Evolutionary conservation across 2,888 invertebrate species (phyloP), one percentile per base, ranked within the genome.

Genomic region (Cerceris rybyensis): DNA sequence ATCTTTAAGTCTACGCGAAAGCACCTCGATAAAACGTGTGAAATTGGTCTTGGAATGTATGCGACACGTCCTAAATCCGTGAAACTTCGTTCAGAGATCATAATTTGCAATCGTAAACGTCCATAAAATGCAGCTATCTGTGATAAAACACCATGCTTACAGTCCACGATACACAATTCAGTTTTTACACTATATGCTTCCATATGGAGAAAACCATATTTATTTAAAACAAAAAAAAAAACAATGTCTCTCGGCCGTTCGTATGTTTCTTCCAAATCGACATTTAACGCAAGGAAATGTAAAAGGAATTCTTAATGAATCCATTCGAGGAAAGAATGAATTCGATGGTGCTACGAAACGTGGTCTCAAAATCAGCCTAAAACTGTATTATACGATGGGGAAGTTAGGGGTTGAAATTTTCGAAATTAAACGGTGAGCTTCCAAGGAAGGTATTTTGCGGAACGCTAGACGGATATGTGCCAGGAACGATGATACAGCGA

Each of bases 71-170:
- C 54, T 50, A 50, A 61, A 17, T 16, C 52, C 57, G 28, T 54
- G 39, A 70, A 63, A 63, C 65, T 63, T 63, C 67, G 54, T 39
- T 41, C 41, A 50, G 54, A 54, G 14, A 71, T 49, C 79, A 79
- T 73, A 16, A 68, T 70, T 79, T 73, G 68, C 72, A 73, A 79
- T 69, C 54, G 54, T 73, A 81, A 85, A 86, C 75, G 74, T 86
- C 78, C 78, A 77, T 66, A 63, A 72, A 57, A 78, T 79, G 57
- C 77, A 79, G 75, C 76, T 77, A 77, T 80, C 85, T 85, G 85
- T 85, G 85, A 85, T 85, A 85, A 82, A 28, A 80, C 67, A 61
- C 75, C 72, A 80, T 72, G 77, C 76, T 85, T 84, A 74, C 54
- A 50, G 70, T 61, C 61, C 75, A 65, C 57, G 49, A 60, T 54